A percentile compares a stretch with the other conserved stretches of the same genome.
Evolutionary conservation across 2,888 invertebrate genomes (phyloP).

Genomic region (Nezara viridula): DNA sequence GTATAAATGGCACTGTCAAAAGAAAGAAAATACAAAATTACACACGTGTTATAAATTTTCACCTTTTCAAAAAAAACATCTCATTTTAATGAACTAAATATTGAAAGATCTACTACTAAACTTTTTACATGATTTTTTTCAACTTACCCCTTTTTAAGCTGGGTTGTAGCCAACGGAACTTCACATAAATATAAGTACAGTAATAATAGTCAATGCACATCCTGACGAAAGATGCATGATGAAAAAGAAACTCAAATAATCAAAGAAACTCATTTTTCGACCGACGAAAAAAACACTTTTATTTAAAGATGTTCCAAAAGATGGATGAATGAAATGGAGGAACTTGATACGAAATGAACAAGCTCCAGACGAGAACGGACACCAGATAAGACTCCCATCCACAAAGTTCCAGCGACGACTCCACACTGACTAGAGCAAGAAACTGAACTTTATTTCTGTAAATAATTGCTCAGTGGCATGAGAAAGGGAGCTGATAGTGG

Average conservation of each 20-base stretch:
- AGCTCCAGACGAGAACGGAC: not conserved
- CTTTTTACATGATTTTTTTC: not conserved
- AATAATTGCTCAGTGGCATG: constrained; percentile 46
- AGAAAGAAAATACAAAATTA: no score
- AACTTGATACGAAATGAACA: not conserved
- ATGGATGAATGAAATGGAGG: not conserved
- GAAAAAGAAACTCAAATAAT: not conserved
- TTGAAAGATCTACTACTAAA: not conserved
- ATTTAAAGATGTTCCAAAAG: no score
- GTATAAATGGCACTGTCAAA: no score
- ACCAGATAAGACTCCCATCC: not conserved
- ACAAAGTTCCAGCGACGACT: not conserved
- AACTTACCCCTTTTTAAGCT: not conserved
- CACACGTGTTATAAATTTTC: no score
- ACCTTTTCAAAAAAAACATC: no score
- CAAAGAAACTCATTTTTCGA: not conserved
- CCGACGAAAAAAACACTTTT: not conserved
- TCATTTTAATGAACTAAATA: no score
- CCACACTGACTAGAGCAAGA: not conserved
- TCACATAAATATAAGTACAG: constrained; percentile 1
- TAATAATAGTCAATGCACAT: not conserved
- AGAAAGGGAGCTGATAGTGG: constrained; percentile 38
- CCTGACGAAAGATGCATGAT: not conserved
- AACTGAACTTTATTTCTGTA: constrained; percentile 54
- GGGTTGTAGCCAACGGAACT: not conserved